Conservation (phyloP, 2,113 vertebrate genomes). For the Pica pica region DNA sequence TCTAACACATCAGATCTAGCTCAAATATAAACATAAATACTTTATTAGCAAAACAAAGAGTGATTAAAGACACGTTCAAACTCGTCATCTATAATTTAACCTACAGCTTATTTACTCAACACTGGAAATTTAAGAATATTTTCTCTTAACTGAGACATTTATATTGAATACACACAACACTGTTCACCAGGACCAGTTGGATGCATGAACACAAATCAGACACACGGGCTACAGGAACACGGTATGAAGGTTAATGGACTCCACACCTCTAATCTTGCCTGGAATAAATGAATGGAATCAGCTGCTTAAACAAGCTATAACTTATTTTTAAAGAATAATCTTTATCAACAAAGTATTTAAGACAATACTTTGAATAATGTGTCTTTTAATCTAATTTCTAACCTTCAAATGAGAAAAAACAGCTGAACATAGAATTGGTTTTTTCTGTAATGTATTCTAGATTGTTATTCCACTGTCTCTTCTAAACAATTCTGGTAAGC, state of each 20-base stretch:
- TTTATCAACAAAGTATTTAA: neutral
- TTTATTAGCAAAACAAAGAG: neutral
- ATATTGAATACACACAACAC: neutral
- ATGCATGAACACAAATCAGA: neutral
- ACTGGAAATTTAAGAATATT: neutral
- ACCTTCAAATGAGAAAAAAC: neutral
- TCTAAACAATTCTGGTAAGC: neutral
- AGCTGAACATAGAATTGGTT: fast-evolving
- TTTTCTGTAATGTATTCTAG: neutral
- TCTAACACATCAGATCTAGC: neutral
- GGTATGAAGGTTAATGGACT: neutral
- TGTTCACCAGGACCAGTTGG: neutral
- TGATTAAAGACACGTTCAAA: neutral
- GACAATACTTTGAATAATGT: neutral
- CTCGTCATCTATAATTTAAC: neutral
- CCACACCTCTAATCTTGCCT: neutral
- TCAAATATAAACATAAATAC: neutral
- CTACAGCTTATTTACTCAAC: neutral
- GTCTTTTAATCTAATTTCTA: neutral
- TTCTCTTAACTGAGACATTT: neutral
- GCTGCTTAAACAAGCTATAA: neutral
- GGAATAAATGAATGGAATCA: neutral
- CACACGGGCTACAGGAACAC: neutral
- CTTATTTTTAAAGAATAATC: neutral
- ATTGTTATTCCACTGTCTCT: neutral